Evolutionary conservation across 2,797 vertebrate genomes (phyloP), one percentile per base, ranked within the genome.

Genomic region (Ctenosaura bakeri): DNA sequence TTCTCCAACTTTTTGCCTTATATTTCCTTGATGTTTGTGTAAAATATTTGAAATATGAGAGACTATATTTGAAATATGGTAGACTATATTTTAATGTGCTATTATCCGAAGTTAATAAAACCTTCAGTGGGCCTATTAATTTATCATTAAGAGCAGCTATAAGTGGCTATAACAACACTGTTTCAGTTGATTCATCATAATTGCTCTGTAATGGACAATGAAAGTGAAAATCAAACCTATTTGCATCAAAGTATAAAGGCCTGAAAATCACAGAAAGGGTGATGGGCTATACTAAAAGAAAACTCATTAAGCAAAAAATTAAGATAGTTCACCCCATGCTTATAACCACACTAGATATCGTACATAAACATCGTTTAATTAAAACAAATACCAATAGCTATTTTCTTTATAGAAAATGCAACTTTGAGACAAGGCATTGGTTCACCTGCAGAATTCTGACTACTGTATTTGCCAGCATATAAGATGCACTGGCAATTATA

Each of bases 171-270:
- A 92, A 87, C 8, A 93, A 76, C 71, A 87, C 64, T 20, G 1
- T 89, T 91, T 89, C 38, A 86, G 13, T 38, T 87, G 71, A 85
- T 90, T 92, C n/a, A 78, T 85, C n/a, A 74, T 85, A 6, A 86
- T 6, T 86, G 2, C 1, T 46, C 50, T 93, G 87, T 90, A 13
- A 91, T n/a, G 9, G 18, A 89, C 80, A 1, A 14, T 59, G 13
- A 87, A 71, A 38, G 9, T 92, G 78, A 90, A 10, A 62, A 73
- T 90, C 22, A 32, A 66, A 74, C 54, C 50, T 52, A n/a, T 4
- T 32, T 93, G 2, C 83, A 9, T 46, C 71, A 93, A 84, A 56
- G 1, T 5, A 24, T 0, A 64, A 8, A 0, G 18, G 46, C 18
- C 29, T 29, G 74, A 22, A 79, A 69, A 80, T 14, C 8, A 46